phyloP scores from a whole-genome alignment of 2,797 vertebrate species.

The Enteromius afrohamiltoni region DNA sequence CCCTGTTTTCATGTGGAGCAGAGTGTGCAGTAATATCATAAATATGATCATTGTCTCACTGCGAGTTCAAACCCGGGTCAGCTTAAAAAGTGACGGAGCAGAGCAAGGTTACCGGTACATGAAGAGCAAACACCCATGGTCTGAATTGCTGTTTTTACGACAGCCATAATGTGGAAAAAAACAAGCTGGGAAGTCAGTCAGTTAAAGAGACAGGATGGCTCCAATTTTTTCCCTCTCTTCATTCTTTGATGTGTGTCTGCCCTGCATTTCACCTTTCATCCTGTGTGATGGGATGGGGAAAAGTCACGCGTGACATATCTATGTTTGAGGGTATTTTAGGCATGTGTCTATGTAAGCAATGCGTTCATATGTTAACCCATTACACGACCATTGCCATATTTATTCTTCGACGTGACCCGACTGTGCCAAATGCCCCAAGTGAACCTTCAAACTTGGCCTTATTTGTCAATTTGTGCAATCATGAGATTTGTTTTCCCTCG shows the following conservation, averaged over 20 bases:
- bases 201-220: conserved; percentile 69
- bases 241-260: conserved; percentile 56
- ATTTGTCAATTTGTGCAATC: conserved; percentile 46
- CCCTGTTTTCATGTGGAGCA: conserved; percentile 52
- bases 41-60: conserved; percentile 72
- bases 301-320: conserved; percentile 40
- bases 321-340: conserved; percentile 41
- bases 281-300: conserved; percentile 49
- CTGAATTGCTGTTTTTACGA: conserved; percentile 69
- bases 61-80: conserved; percentile 89
- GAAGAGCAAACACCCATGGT: conserved; percentile 74
- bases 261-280: conserved; percentile 70
- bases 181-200: conserved; percentile 59
- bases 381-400: conserved; percentile 38
- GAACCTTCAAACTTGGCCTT: conserved; percentile 44
- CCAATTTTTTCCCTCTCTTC: conserved; percentile 66
- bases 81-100: conserved; percentile 64
- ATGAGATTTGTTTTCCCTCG: conserved; percentile 28
- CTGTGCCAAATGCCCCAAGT: conserved; percentile 26
- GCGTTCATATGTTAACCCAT: conserved; percentile 39
- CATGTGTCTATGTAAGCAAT: conserved; percentile 58
- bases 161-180: conserved; percentile 65
- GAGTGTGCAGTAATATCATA: conserved; percentile 65
- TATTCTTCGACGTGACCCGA: conserved; percentile 25
- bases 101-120: conserved; percentile 75